A percentile compares a stretch with the other conserved stretches of the same genome.
phyloP scores from a whole-genome alignment of 2,113 vertebrate genomes.

The Heptranchias perlo region DNA sequence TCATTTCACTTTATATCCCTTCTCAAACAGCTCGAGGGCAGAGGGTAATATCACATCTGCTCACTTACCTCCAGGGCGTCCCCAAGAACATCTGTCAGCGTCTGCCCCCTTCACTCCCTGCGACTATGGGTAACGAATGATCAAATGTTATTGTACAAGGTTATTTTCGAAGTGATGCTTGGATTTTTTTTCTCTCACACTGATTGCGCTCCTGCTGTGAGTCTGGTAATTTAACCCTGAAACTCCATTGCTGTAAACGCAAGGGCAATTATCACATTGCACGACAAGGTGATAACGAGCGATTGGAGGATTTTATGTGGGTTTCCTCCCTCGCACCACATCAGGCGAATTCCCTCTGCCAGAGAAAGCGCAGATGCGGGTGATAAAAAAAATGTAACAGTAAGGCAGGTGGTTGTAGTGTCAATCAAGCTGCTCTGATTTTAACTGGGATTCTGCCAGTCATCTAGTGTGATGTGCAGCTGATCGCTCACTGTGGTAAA shows the following conservation, averaged over 20 bases:
- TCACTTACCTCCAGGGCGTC: background rate
- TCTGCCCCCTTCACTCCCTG: background rate
- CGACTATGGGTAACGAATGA: background rate
- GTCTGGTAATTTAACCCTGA: background rate
- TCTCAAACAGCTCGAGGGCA: background rate
- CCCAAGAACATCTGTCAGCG: constrained; percentile 22
- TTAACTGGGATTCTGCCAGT: background rate
- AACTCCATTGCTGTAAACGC: background rate
- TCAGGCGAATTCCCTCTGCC: background rate
- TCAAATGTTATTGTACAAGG: constrained; percentile 20
- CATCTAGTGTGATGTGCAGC: background rate
- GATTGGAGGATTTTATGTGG: background rate
- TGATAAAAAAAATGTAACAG: background rate
- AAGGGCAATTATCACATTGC: background rate
- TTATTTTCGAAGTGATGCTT: background rate
- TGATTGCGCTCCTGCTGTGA: background rate
- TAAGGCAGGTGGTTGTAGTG: background rate
- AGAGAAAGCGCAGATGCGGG: background rate
- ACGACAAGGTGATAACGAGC: background rate
- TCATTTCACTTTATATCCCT: background rate
- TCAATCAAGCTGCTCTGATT: background rate
- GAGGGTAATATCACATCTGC: constrained; percentile 25
- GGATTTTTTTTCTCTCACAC: background rate
- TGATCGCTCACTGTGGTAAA: background rate
- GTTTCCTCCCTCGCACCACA: background rate